Evolutionary conservation across 2,888 invertebrate species (phyloP), one percentile per base, ranked within the genome.

Genomic region (Amiota mariae): DNA sequence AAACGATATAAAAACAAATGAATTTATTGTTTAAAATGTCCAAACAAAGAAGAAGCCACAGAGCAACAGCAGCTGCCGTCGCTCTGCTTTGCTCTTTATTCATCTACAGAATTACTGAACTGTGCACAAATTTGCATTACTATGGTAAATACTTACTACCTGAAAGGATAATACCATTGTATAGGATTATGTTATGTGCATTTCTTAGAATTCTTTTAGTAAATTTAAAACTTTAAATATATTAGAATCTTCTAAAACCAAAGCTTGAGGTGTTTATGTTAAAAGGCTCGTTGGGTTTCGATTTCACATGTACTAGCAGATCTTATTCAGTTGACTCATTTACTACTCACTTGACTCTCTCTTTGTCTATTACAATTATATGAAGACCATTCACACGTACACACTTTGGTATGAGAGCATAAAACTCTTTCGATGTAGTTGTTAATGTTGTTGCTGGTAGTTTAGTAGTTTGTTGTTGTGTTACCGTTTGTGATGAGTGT

Each of bases 371-470:
- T 59, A n/a, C 20, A 59, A 54, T 4, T 2, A 6, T 24, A 59
- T 18, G n/a, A 11, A 12, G 15, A 4, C 1, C 20, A 15, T 15
- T 8, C n/a, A 59, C 20, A 8, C 9, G 9, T 59, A 59, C 8
- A n/a, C 59, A 20, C 13, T 46, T 63, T 2, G n/a, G n/a, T 36
- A 36, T 46, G 18, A 12, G 54, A 12, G 54, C 54, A n/a, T 0
- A 46, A 46, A 63, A 46, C 36, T 10, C 10, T 66, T 48, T 47
- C 46, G 64, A 2, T 63, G 24, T 47, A 2, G 15, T 20, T 67
- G 66, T 71, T n/a, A 20, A 66, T 68, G 46, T 64, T 76, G 4
- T 64, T 70, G 71, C 67, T 64, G 75, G 66, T 59, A 20, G 59
- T 59, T 61, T 63, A 51, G 57, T 57, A 24, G 24, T 24, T 2